These are phyloP conservation scores for Bimastos eiseni DNA, from an alignment of 2,888 invertebrate genomes.

Conservation along the genomic window DNA sequence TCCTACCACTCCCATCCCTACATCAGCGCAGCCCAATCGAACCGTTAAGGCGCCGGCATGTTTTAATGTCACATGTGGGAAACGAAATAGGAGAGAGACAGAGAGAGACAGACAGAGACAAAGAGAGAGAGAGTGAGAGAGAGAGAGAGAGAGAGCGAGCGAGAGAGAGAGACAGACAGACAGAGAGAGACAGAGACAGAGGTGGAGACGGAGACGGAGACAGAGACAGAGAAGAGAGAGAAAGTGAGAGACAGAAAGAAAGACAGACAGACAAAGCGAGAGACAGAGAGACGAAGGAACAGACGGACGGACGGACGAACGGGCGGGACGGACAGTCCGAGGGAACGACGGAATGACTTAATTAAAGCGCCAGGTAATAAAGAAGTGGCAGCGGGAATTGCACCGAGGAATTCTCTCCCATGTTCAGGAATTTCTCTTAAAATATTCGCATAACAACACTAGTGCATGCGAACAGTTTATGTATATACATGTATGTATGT, in stretches of 20 bases:
- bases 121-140: neutral
- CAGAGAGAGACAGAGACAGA: neutral
- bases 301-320: too few relatives aligned
- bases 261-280: too few relatives aligned
- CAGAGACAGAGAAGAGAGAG: too few relatives aligned
- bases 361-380: conserved; percentile 16
- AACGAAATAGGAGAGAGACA: neutral
- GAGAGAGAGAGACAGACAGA: neutral
- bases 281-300: neutral
- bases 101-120: neutral
- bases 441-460: neutral
- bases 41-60: conserved; percentile 15
- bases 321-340: neutral
- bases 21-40: neutral
- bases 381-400: neutral
- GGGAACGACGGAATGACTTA: conserved; percentile 8
- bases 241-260: neutral
- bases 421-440: neutral
- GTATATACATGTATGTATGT: neutral
- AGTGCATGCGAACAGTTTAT: neutral
- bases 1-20: neutral
- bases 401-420: neutral
- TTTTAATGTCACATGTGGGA: conserved; percentile 26
- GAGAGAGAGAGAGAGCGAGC: too few relatives aligned
- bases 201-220: neutral